These are phyloP conservation scores for Drosophila bunnanda DNA, from an alignment of 2,888 invertebrate genomes.

Conservation along the genomic window DNA sequence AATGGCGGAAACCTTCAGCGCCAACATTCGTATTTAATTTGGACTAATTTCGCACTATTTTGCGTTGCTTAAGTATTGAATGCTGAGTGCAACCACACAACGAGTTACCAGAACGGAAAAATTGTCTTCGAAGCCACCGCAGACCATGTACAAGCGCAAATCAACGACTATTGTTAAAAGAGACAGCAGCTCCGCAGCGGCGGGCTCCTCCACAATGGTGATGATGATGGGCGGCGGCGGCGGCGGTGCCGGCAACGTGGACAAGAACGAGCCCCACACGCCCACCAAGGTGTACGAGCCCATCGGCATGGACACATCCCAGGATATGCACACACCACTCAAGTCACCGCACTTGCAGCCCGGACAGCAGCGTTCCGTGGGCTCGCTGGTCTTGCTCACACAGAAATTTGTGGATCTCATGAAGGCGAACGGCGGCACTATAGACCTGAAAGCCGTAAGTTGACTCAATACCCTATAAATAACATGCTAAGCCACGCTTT, in stretches of 20 bases:
- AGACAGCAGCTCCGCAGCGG: slow-evolving; percentile 36
- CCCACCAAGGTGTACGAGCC: slow-evolving; percentile 42
- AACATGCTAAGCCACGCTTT: neutral
- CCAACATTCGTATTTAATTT: slow-evolving; percentile 81
- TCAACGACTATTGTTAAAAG: slow-evolving; percentile 55
- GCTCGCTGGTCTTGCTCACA: slow-evolving; percentile 83
- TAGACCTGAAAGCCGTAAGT: slow-evolving; percentile 83
- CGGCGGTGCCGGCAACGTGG: slow-evolving; percentile 52
- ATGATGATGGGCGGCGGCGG: slow-evolving; percentile 20
- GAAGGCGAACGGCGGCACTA: slow-evolving; percentile 81
- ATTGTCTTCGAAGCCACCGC: slow-evolving; percentile 43
- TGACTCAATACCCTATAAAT: neutral
- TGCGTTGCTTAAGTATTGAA: slow-evolving; percentile 31
- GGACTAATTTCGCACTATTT: slow-evolving; percentile 54
- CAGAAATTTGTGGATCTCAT: slow-evolving; percentile 83
- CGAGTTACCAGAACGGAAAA: slow-evolving; percentile 38
- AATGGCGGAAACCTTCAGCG: slow-evolving; percentile 84
- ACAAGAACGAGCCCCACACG: slow-evolving; percentile 35
- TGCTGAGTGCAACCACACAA: slow-evolving; percentile 34
- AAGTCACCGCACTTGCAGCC: slow-evolving; percentile 49
- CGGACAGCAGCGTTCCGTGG: slow-evolving; percentile 78
- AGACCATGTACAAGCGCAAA: slow-evolving; percentile 73
- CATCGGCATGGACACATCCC: slow-evolving; percentile 49
- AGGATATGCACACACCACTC: slow-evolving; percentile 46
- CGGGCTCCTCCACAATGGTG: slow-evolving; percentile 45